Conservation (phyloP, 2,888 invertebrate genomes). For the Cryptophagus acutangulus region DNA sequence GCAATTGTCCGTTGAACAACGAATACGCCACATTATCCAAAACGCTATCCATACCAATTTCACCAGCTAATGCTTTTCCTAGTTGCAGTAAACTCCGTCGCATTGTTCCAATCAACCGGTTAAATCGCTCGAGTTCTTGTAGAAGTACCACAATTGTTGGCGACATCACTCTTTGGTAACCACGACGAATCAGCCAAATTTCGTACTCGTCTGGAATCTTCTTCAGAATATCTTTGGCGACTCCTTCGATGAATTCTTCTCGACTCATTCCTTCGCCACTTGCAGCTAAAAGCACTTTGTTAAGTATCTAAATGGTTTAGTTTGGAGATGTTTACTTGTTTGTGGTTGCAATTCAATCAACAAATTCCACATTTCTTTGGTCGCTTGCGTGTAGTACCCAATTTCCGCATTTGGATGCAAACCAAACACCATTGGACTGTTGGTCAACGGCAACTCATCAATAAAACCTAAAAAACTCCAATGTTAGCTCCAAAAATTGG, state of each 20-base stretch:
- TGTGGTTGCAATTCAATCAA: conserved; percentile 87
- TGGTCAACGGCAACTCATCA: conserved; percentile 74
- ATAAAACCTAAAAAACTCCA: conserved; percentile 59
- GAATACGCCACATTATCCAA: conserved; percentile 79
- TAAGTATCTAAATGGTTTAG: background rate
- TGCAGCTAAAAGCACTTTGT: conserved; percentile 48
- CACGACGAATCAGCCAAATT: conserved; percentile 73
- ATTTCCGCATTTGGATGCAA: conserved; percentile 94
- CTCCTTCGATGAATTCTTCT: conserved; percentile 78
- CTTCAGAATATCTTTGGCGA: conserved; percentile 70
- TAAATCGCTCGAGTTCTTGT: conserved; percentile 87
- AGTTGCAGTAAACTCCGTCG: conserved; percentile 64
- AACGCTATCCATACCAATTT: conserved; percentile 85
- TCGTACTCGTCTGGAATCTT: conserved; percentile 76
- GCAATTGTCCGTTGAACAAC: conserved; percentile 81
- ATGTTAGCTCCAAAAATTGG: background rate
- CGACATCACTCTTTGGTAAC: conserved; percentile 72
- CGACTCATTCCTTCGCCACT: conserved; percentile 70
- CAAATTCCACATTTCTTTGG: conserved; percentile 79
- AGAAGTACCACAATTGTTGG: conserved; percentile 82
- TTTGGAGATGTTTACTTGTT: conserved; percentile 57
- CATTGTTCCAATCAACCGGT: conserved; percentile 69
- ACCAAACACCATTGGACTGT: conserved; percentile 88
- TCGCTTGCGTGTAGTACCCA: conserved; percentile 85
- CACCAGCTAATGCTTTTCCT: conserved; percentile 81